Evolutionary conservation across 2,113 vertebrate genomes (phyloP).

Genomic region (Tragulus kanchil): DNA sequence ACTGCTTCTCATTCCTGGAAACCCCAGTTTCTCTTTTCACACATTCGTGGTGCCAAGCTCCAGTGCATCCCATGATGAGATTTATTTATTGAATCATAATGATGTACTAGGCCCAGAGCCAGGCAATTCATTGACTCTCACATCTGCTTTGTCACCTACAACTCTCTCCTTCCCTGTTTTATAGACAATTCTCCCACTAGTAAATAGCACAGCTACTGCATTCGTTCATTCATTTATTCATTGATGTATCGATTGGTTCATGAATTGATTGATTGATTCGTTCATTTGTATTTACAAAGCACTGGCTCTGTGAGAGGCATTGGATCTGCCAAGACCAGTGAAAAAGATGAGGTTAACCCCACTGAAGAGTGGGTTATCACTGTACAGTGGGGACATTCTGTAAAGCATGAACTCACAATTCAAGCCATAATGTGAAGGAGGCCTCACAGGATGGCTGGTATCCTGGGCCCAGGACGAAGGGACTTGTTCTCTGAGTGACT

Average conservation of each 20-base stretch:
- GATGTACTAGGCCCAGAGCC: not conserved
- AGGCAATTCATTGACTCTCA: not conserved
- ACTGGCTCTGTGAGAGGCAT: not conserved
- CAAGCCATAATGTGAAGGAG: not conserved
- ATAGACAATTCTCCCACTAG: not conserved
- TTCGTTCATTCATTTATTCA: not conserved
- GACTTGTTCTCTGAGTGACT: not conserved
- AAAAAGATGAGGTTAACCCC: not conserved
- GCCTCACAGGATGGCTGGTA: no score
- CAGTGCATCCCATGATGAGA: not conserved
- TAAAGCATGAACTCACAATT: not conserved
- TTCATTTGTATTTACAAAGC: slow-evolving; percentile 14
- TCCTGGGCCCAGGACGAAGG: not conserved
- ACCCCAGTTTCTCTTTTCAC: not conserved
- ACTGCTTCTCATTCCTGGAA: not conserved
- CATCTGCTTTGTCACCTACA: not conserved
- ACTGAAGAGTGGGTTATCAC: not conserved
- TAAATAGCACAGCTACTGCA: not conserved
- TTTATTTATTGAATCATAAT: not conserved
- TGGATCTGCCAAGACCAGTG: not conserved
- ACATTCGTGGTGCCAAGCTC: not conserved
- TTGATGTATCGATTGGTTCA: not conserved
- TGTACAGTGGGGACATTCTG: not conserved
- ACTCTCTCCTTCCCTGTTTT: not conserved
- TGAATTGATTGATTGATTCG: not conserved